These are phyloP conservation scores for Heliconius himera DNA, from an alignment of 1,140 invertebrate species.

Conservation along the genomic window DNA sequence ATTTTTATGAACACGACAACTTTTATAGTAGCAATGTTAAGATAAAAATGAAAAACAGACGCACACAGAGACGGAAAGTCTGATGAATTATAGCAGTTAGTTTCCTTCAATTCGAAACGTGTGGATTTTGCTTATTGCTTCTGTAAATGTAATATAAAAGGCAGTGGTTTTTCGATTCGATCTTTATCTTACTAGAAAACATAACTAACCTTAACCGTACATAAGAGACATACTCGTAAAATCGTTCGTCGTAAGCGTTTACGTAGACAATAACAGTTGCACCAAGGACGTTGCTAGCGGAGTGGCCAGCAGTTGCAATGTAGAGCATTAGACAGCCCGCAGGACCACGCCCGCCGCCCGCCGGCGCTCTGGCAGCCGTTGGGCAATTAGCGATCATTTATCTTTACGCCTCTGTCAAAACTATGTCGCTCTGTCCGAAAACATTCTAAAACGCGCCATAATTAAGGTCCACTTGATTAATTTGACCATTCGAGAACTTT, in stretches of 20 bases:
- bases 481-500: slow-evolving; percentile 58
- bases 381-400: slow-evolving; percentile 75
- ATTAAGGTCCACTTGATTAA: slow-evolving; percentile 72
- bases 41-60: no score
- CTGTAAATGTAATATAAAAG: neutral
- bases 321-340: slow-evolving; percentile 50
- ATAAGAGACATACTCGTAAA: no score
- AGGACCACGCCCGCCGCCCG: slow-evolving; percentile 45
- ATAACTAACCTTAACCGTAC: no score
- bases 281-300: neutral
- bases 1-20: neutral
- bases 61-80: no score
- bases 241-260: no score
- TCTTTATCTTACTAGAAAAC: neutral
- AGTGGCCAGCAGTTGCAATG: slow-evolving; percentile 54
- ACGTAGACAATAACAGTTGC: slow-evolving; percentile 1
- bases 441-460: slow-evolving; percentile 74
- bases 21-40: neutral
- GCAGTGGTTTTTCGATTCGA: neutral
- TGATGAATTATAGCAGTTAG: no score
- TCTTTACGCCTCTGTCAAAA: slow-evolving; percentile 74
- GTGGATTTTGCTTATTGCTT: no score
- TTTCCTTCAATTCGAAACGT: no score
- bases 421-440: slow-evolving; percentile 68
- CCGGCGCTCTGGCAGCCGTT: slow-evolving; percentile 45